phyloP scores from a whole-genome alignment of 2,797 vertebrate species.

The Luscinia megarhynchos region DNA sequence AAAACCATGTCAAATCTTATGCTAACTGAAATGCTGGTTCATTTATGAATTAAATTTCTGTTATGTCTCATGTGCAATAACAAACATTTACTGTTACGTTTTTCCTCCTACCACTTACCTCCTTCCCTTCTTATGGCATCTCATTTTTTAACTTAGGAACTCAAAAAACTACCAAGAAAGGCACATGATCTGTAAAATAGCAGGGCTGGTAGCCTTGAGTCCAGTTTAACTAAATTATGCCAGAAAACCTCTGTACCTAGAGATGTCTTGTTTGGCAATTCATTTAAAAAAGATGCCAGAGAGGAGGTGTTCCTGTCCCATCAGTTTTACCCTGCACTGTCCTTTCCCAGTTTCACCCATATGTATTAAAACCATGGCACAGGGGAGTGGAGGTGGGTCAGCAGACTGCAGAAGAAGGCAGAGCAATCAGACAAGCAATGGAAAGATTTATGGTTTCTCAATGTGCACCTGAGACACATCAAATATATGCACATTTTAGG shows the following conservation, averaged over 20 bases:
- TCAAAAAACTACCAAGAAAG: not conserved
- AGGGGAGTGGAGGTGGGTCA: not conserved
- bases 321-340: conserved; percentile 10
- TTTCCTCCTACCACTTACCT: not conserved
- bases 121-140: not conserved
- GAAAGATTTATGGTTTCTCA: not conserved
- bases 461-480: conserved; percentile 45
- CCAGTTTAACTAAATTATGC: conserved; percentile 17
- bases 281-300: conserved; percentile 24
- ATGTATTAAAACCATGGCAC: not conserved
- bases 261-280: not conserved
- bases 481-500: conserved; percentile 63
- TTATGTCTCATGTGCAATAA: not conserved
- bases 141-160: not conserved
- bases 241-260: not conserved
- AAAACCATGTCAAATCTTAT: not conserved
- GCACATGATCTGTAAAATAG: not conserved
- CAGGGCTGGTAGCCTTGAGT: conserved; percentile 24
- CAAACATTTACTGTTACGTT: not conserved
- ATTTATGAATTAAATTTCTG: not conserved
- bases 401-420: not conserved
- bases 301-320: not conserved
- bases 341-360: not conserved
- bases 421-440: conserved; percentile 23
- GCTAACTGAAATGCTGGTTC: not conserved